Percentiles rank a stretch among this genome's conserved stretches.
Evolutionary conservation across 2,797 vertebrate genomes (phyloP).

Genomic region (Rhincodon typus): DNA sequence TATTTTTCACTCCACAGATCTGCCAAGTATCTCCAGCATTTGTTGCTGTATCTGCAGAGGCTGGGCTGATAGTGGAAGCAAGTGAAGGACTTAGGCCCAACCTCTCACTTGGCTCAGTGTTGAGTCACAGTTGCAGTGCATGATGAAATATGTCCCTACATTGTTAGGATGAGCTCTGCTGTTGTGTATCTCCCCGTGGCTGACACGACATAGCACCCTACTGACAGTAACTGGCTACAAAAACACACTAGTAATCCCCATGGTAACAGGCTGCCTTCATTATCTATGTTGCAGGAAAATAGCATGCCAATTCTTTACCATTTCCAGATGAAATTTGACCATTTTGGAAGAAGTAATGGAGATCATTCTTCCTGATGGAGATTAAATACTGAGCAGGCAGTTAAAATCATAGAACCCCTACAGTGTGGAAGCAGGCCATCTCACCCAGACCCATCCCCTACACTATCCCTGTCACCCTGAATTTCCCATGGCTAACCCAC

Average conservation of each 20-base stretch:
- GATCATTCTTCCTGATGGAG: neutral
- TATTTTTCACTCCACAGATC: neutral
- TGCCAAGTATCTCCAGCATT: neutral
- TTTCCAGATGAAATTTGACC: neutral
- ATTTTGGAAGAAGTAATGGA: neutral
- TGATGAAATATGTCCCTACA: neutral
- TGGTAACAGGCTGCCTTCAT: neutral
- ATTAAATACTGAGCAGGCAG: neutral
- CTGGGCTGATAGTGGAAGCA: neutral
- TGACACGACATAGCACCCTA: neutral
- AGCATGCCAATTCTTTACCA: neutral
- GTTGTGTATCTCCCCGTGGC: neutral
- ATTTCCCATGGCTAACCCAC: too few species aligned
- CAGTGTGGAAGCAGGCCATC: too few species aligned
- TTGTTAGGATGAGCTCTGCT: neutral
- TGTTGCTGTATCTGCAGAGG: neutral
- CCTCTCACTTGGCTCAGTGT: neutral
- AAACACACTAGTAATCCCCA: neutral
- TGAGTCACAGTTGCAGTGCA: neutral
- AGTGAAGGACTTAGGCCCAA: neutral
- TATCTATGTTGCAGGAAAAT: neutral
- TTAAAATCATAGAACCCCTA: too few species aligned
- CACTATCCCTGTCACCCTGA: too few species aligned
- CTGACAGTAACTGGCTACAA: neutral
- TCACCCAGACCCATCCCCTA: too few species aligned